Evolutionary conservation across 2,888 invertebrate species (phyloP).

Genomic region (Lasioglossum oenotherae): DNA sequence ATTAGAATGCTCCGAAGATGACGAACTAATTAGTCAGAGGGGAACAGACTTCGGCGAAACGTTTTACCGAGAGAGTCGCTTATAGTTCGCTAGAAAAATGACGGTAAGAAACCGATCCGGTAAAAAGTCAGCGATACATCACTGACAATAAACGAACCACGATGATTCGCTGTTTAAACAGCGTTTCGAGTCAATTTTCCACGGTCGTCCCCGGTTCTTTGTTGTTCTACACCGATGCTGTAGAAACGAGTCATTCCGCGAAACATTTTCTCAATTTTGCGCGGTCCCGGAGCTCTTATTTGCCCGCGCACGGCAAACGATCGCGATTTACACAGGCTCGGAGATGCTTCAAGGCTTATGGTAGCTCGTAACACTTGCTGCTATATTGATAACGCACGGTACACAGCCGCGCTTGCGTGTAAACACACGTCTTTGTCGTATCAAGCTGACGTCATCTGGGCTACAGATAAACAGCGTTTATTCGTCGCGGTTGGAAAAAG

Average conservation of each 20-base stretch:
- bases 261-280: slow-evolving; percentile 5
- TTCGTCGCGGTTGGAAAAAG: slow-evolving; percentile 22
- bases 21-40: background rate
- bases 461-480: slow-evolving; percentile 54
- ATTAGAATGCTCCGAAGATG: background rate
- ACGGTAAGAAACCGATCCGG: background rate
- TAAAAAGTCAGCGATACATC: background rate
- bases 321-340: slow-evolving; percentile 47
- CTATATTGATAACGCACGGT: slow-evolving; percentile 58
- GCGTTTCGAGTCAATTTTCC: background rate
- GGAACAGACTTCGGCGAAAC: background rate
- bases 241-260: background rate
- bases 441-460: slow-evolving; percentile 62
- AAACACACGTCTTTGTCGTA: slow-evolving; percentile 64
- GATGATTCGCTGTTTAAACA: background rate
- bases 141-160: background rate
- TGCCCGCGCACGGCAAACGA: slow-evolving; percentile 44
- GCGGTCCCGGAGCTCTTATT: slow-evolving; percentile 41
- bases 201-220: background rate
- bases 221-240: background rate
- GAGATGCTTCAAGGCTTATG: slow-evolving; percentile 48
- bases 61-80: background rate
- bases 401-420: slow-evolving; percentile 53
- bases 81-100: background rate
- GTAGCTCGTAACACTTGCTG: slow-evolving; percentile 67